A percentile compares a stretch with the other conserved stretches of the same genome.
phyloP scores from a whole-genome alignment of 2,113 vertebrate species.

The Pseudorhombus dupliciocellatus region DNA sequence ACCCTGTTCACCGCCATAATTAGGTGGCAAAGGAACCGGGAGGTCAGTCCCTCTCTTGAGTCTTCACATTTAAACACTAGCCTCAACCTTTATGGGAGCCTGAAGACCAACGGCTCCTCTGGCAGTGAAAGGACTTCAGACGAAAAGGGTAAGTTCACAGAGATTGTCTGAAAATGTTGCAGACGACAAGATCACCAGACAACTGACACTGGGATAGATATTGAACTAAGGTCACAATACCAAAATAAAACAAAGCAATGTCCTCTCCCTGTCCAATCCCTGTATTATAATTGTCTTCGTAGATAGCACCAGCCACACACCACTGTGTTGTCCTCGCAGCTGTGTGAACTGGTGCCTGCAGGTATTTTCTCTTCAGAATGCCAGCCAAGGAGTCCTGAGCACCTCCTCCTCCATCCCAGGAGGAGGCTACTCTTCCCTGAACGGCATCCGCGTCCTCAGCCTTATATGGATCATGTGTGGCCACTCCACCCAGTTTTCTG shows the following conservation, averaged over 20 bases:
- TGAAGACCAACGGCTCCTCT: slow-evolving; percentile 50
- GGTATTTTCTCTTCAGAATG: slow-evolving; percentile 82
- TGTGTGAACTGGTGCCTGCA: slow-evolving; percentile 63
- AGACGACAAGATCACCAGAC: no score
- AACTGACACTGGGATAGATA: no score
- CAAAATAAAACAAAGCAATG: no score
- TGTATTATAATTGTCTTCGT: background rate
- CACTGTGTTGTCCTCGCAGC: slow-evolving; percentile 36
- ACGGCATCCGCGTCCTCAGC: slow-evolving; percentile 85
- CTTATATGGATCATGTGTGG: slow-evolving; percentile 88
- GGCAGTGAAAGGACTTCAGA: slow-evolving; percentile 22
- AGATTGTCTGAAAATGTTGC: no score
- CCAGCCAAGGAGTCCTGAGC: slow-evolving; percentile 63
- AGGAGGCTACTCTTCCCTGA: slow-evolving; percentile 75
- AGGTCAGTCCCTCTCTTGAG: slow-evolving; percentile 41
- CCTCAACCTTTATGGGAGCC: slow-evolving; percentile 70
- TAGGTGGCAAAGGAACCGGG: slow-evolving; percentile 48
- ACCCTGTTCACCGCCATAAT: slow-evolving; percentile 72
- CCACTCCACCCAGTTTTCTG: slow-evolving; percentile 83
- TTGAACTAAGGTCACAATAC: no score
- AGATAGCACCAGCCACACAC: slow-evolving; percentile 11
- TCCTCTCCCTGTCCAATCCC: no score
- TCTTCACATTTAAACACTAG: slow-evolving; percentile 43
- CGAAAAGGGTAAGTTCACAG: slow-evolving; percentile 36
- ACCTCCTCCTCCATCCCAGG: slow-evolving; percentile 26